phyloP scores from a whole-genome alignment of 1,140 invertebrate species.

The Caenorhabditis briggsae region DNA sequence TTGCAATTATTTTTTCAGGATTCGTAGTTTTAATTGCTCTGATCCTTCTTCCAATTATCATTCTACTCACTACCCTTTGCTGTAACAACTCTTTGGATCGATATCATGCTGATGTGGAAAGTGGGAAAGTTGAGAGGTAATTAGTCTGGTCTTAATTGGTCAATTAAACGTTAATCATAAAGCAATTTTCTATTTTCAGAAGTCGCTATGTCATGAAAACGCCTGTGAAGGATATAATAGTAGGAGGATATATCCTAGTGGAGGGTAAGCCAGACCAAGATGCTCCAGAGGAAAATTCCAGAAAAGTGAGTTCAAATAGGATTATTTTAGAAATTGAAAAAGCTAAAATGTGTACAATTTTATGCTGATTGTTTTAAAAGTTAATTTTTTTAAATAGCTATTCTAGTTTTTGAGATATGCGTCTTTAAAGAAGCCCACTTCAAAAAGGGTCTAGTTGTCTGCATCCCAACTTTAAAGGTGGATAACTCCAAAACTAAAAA shows the following conservation, averaged over 20 bases:
- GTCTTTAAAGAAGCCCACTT: too few species aligned
- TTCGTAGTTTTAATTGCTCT: conserved; percentile 67
- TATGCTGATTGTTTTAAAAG: too few species aligned
- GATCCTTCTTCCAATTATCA: conserved; percentile 66
- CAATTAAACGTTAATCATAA: neutral
- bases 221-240: conserved; percentile 35
- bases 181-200: conserved; percentile 1
- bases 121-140: conserved; percentile 40
- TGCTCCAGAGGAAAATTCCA: neutral
- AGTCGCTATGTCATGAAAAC: conserved; percentile 44
- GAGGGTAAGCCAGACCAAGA: neutral
- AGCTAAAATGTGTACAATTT: too few species aligned
- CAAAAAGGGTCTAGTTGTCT: too few species aligned
- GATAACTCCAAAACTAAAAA: too few species aligned
- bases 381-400: too few species aligned
- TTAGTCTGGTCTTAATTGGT: neutral
- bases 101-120: conserved; percentile 61
- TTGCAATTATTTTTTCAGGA: conserved; percentile 16
- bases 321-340: too few species aligned
- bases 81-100: conserved; percentile 66
- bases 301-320: conserved; percentile 3
- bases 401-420: too few species aligned
- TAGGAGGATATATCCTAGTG: conserved; percentile 32
- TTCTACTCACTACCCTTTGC: conserved; percentile 65
- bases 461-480: too few species aligned